phyloP scores from a whole-genome alignment of 2,888 invertebrate species.

The Patella pellucida region DNA sequence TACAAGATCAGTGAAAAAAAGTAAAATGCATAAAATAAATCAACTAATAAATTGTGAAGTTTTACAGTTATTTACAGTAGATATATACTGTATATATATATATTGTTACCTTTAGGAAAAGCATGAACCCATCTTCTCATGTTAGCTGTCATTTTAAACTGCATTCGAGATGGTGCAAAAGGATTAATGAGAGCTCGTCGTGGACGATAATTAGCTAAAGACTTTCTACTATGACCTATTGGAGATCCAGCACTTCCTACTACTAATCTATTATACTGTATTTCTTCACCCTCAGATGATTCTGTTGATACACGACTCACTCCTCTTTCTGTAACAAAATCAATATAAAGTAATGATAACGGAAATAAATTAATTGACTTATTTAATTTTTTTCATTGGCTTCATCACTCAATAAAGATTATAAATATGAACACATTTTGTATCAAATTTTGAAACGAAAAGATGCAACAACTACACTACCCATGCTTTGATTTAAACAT shows the following conservation, averaged over 20 bases:
- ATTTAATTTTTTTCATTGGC: background rate
- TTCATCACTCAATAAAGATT: background rate
- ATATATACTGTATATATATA: background rate
- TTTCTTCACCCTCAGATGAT: constrained; percentile 52
- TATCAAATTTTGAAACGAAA: background rate
- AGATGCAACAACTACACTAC: background rate
- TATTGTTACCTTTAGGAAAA: constrained; percentile 78
- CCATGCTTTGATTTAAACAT: constrained; percentile 25
- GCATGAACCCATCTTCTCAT: constrained; percentile 98
- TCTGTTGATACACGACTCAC: constrained; percentile 39
- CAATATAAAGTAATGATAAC: background rate
- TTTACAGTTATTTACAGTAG: background rate
- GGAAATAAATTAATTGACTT: background rate
- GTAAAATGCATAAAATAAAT: no score
- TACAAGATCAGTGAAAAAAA: no score
- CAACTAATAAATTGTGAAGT: no score
- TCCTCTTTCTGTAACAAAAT: constrained; percentile 27
- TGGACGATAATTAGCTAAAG: constrained; percentile 42
- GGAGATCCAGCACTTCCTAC: constrained; percentile 67
- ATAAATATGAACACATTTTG: background rate
- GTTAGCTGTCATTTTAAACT: constrained; percentile 95
- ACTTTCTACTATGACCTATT: constrained; percentile 51
- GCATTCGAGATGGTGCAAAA: constrained; percentile 97
- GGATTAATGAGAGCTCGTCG: constrained; percentile 85
- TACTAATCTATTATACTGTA: constrained; percentile 43